Conservation (phyloP, 2,888 invertebrate genomes). For the Athripsodes cinereus region DNA sequence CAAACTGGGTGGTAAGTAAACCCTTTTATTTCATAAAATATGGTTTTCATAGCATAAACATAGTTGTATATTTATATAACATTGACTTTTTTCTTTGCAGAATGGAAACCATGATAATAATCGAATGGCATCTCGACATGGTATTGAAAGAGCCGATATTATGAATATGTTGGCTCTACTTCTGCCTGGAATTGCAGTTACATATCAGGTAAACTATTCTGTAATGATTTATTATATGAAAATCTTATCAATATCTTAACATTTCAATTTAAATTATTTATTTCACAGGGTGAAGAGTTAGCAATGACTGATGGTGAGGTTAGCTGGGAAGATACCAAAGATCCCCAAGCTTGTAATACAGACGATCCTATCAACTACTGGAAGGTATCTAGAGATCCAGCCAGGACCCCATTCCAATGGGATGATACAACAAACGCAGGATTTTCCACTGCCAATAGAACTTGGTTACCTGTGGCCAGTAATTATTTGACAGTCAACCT, state of each 20-base stretch:
- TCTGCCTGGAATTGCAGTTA: conserved; percentile 75
- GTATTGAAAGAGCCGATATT: conserved; percentile 60
- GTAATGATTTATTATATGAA: too few relatives aligned
- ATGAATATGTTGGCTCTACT: conserved; percentile 75
- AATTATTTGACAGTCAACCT: conserved; percentile 57
- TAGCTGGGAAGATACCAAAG: conserved; percentile 56
- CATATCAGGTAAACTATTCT: conserved; percentile 58
- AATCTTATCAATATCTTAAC: too few relatives aligned
- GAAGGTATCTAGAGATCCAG: conserved; percentile 54
- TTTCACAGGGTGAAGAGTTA: conserved; percentile 70
- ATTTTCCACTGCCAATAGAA: conserved; percentile 39
- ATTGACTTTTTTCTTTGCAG: conserved; percentile 30
- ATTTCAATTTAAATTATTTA: too few relatives aligned
- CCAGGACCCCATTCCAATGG: conserved; percentile 62
- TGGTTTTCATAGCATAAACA: not conserved
- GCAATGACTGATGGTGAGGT: conserved; percentile 65
- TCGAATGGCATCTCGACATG: conserved; percentile 55
- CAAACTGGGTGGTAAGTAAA: conserved; percentile 62
- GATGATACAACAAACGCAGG: conserved; percentile 44
- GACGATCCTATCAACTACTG: conserved; percentile 56
- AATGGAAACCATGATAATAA: conserved; percentile 70
- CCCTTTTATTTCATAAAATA: not conserved
- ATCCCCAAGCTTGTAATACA: conserved; percentile 59
- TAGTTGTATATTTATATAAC: not conserved
- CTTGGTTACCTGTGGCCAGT: conserved; percentile 57